These are phyloP conservation scores for Hepsetus odoe DNA, from an alignment of 2,113 vertebrate species.

Conservation along the genomic window DNA sequence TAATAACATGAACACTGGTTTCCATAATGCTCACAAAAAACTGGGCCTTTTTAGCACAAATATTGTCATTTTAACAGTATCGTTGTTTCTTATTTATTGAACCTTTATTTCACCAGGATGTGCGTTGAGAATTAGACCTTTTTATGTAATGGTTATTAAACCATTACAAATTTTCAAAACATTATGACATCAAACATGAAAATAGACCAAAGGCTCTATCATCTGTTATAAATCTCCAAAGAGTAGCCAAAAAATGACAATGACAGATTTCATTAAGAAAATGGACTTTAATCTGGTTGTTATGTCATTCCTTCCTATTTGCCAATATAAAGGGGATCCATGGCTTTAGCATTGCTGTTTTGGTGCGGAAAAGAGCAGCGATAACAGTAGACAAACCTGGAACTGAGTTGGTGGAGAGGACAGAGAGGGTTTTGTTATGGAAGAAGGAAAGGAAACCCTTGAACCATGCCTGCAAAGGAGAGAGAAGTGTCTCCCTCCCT, in stretches of 20 bases:
- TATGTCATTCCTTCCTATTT: background rate
- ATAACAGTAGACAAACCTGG: constrained; percentile 1
- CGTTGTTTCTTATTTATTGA: too few species aligned
- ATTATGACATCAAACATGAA: too few species aligned
- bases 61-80: constrained; percentile 14
- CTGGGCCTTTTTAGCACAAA: constrained; percentile 28
- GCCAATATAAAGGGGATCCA: background rate
- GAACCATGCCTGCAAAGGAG: constrained; percentile 50
- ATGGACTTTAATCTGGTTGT: background rate
- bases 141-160: too few species aligned
- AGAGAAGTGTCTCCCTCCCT: constrained; percentile 43
- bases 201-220: too few species aligned
- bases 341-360: background rate
- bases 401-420: constrained; percentile 37
- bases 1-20: constrained; percentile 48
- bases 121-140: too few species aligned
- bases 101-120: too few species aligned
- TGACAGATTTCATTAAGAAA: background rate
- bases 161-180: too few species aligned
- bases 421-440: constrained; percentile 55
- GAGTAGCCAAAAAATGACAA: background rate
- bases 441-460: constrained; percentile 48
- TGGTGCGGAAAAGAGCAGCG: background rate
- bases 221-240: constrained; percentile 25
- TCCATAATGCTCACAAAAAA: constrained; percentile 33